Base-by-base conservation (phyloP, 2,797 vertebrate genomes). In the Malurus splendens region DNA sequence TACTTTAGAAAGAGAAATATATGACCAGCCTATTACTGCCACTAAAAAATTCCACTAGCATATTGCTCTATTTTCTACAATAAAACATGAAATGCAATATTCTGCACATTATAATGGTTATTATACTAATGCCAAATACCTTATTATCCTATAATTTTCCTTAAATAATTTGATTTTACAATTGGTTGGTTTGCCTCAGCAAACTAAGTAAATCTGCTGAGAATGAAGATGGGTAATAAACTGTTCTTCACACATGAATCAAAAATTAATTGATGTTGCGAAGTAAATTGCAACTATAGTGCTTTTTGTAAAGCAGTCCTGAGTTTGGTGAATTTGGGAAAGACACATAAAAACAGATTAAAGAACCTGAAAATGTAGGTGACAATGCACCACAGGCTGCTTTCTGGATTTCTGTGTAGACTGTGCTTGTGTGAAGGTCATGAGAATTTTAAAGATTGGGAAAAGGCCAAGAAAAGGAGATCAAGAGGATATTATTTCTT, bases 101-200 rank as follows among this genome's bases (percentile, higher is more conserved):
- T 80, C 39, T 82, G 47, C 47, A 64, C 72, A 57, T 88, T 84
- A 44, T 8, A 56, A 8, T 76, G 30, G 60, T 90, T 70, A 86
- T 62, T 88, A 54, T 65, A 86, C 25, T 82, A 88, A 92, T 82
- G 61, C 16, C 13, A 54, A 67, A 68, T 80, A 71, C 47, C 60
- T 88, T 60, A 86, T 91, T 94, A 74, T 71, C 75, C 20, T 65
- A 61, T 85, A 79, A 91, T 84, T 86, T 82, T 85, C 83, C 81
- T 86, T 91, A 93, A 93, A 86, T 90, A 93, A 93, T 90, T 86
- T 90, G 65, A 94, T 94, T 94, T 93, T 92, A 74, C 50, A 76
- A 32, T 86, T 91, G 74, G 47, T 52, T 89, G 67, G 36, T 91
- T 89, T 84, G 28, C 64, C n/a, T 66, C 56, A 76, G 64, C 78